A percentile compares a stretch with the other conserved stretches of the same genome.
These are phyloP conservation scores for Halichondria panicea DNA, from an alignment of 37 sponge, comb jelly and placozoan genomes.

Conservation along the genomic window DNA sequence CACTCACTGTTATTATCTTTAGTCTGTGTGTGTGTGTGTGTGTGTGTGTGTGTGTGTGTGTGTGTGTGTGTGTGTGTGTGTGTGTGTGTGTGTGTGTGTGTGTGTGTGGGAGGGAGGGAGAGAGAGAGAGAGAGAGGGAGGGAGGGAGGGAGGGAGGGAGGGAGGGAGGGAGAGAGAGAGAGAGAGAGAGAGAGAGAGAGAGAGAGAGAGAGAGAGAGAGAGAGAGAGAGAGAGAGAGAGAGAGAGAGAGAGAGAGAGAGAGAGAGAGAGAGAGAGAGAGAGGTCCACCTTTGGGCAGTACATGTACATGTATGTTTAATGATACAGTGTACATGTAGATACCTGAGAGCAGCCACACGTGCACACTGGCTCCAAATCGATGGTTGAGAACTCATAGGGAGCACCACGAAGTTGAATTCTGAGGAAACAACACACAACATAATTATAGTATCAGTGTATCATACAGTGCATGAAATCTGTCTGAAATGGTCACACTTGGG, in stretches of 20 bases:
- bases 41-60: constrained; percentile 12
- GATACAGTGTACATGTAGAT: neutral
- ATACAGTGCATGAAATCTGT: neutral
- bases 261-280: constrained; percentile 38
- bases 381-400: constrained; percentile 6
- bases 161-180: constrained; percentile 16
- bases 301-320: neutral
- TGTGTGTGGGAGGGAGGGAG: too few relatives aligned
- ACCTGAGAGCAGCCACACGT: constrained; percentile 20
- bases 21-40: neutral
- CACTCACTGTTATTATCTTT: neutral
- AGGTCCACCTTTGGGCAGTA: constrained; percentile 1
- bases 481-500: neutral
- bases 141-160: constrained; percentile 9
- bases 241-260: constrained; percentile 35
- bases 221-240: constrained; percentile 28
- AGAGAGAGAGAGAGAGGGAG: constrained; percentile 24
- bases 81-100: constrained; percentile 22
- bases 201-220: constrained; percentile 32
- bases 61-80: constrained; percentile 13
- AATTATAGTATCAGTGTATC: neutral
- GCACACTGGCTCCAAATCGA: constrained; percentile 32
- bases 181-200: constrained; percentile 43
- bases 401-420: constrained; percentile 3
- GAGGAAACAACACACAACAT: too few relatives aligned